phyloP scores from a whole-genome alignment of 2,797 vertebrate genomes.

The Notamacropus eugenii region DNA sequence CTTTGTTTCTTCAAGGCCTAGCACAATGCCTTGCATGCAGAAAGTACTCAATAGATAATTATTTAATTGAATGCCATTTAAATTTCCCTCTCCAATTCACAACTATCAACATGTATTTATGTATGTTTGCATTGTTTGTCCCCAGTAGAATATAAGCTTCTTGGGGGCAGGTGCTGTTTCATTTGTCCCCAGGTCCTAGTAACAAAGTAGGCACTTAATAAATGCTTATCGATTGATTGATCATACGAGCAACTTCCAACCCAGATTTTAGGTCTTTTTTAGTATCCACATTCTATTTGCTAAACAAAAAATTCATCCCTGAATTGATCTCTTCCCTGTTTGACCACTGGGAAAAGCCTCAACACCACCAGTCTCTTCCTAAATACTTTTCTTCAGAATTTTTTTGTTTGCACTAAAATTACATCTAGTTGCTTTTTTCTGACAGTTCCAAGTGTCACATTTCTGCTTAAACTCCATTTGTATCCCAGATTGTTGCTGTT shows the following conservation, averaged over 20 bases:
- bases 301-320: neutral
- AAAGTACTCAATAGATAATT: too few relatives aligned
- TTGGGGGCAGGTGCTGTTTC: neutral
- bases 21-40: too few relatives aligned
- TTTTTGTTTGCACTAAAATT: neutral
- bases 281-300: neutral
- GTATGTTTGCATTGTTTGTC: neutral
- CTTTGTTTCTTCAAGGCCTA: too few relatives aligned
- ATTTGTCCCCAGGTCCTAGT: neutral
- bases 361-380: neutral
- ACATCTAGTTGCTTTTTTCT: neutral
- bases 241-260: neutral
- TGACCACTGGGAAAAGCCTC: neutral
- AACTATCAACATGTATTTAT: neutral
- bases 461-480: neutral
- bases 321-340: neutral
- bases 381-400: neutral
- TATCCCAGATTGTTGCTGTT: neutral
- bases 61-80: too few relatives aligned
- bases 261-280: neutral
- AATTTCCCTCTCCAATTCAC: neutral
- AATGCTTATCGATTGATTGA: neutral
- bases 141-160: neutral
- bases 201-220: neutral
- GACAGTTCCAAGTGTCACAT: neutral